Base-by-base conservation (phyloP, 2,888 invertebrate species). In the Acronicta leporina region DNA sequence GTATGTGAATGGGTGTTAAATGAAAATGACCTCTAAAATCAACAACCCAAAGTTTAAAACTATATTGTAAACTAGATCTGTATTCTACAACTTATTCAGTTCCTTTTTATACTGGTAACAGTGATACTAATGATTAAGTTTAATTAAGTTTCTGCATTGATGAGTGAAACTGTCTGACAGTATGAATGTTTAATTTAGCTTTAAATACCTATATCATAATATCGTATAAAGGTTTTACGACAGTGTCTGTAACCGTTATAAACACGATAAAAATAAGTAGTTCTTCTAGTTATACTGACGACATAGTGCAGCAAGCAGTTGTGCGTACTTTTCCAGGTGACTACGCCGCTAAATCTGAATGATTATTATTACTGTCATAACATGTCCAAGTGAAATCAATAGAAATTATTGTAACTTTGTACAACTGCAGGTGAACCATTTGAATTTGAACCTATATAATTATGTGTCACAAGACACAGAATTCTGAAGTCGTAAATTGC, bases 101-200 rank as follows among this genome's bases (percentile, higher is more conserved):
- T 92, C 92, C 91, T 90, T 88, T 75, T 83, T 84, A 78, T 88
- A 87, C 88, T 90, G 89, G 88, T 87, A 86, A 84, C 87, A 92
- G 92, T 92, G 92, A 93, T 92, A 92, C 85, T 93, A 92, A 86
- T 73, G 53, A 43, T 77, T 77, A 76, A 77, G 76, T 75, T 77
- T 56, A 88, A 71, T 84, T 92, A 92, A 90, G 88, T 89, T 87
- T 73, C 60, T 76, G 56, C 56, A 79, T 77, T 85, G 83, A 80
- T 78, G 80, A 85, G 56, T 70, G 62, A 65, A 76, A 77, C 77
- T 75, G 77, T 66, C 61, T 75, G 75, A 80, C 72, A 77, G 73
- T 75, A 60, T 71, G 69, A 49, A 63, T 58, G 73, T 59, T 77
- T 69, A 59, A 50, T 64, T 66, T 79, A 79, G 79, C 58, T 68